Conservation (phyloP, 2,113 vertebrate species). For the Brienomyrus longianalis region DNA sequence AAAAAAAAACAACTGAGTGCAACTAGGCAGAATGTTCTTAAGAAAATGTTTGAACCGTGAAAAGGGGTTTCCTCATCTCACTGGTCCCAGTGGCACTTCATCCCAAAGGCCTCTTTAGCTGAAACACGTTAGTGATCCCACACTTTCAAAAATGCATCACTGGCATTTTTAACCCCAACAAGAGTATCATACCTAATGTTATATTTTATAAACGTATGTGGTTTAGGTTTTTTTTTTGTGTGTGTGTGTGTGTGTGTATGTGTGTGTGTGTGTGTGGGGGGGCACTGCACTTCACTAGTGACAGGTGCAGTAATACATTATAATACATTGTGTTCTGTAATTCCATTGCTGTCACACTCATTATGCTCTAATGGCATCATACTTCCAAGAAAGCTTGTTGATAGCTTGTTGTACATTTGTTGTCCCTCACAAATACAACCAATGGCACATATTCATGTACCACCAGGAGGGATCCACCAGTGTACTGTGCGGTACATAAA, state of each 20-base stretch:
- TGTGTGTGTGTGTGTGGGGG: no score
- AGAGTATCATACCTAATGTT: not conserved
- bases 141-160: not conserved
- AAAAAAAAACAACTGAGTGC: not conserved
- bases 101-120: not conserved
- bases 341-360: not conserved
- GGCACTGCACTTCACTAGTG: not conserved
- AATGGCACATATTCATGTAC: not conserved
- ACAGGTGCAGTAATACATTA: not conserved
- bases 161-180: not conserved
- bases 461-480: not conserved
- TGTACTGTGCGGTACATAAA: not conserved
- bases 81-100: not conserved
- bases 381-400: not conserved
- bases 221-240: not conserved
- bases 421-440: not conserved
- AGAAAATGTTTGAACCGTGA: not conserved
- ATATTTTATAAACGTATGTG: not conserved
- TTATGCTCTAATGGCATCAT: not conserved
- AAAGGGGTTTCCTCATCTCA: not conserved
- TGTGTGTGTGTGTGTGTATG: no score
- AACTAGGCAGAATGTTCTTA: not conserved
- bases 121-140: not conserved
- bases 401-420: not conserved
- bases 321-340: not conserved